Evolutionary conservation across 2,797 vertebrate genomes (phyloP).

Genomic region (Cottoperca gobio): DNA sequence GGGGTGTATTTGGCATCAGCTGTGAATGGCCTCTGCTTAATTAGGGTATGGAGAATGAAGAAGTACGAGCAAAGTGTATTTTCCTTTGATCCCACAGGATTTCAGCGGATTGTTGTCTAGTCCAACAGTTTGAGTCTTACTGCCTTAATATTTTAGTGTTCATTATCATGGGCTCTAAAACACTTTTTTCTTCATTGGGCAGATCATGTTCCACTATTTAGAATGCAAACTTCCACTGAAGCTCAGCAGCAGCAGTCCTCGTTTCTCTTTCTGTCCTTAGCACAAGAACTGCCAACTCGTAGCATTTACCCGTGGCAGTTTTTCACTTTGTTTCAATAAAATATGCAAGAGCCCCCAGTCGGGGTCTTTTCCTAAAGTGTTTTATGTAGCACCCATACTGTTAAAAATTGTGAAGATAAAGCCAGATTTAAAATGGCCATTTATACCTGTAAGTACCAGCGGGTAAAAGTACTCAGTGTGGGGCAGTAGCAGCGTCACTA

Average conservation of each 20-base stretch:
- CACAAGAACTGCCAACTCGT: too few relatives aligned
- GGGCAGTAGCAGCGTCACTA: too few relatives aligned
- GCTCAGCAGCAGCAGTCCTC: conserved; percentile 9
- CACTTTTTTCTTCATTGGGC: neutral
- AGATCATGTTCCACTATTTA: conserved; percentile 25
- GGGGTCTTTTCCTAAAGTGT: too few relatives aligned
- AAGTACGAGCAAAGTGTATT: conserved; percentile 34
- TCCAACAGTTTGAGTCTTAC: conserved; percentile 44
- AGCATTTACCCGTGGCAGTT: too few relatives aligned
- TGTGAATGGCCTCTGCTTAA: conserved; percentile 59
- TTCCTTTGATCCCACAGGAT: conserved; percentile 60
- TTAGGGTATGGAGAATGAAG: conserved; percentile 50
- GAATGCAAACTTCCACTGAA: conserved; percentile 3
- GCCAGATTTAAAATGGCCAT: too few relatives aligned
- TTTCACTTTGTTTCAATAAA: too few relatives aligned
- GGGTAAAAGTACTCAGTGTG: too few relatives aligned
- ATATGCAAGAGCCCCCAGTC: too few relatives aligned
- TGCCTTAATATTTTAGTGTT: conserved; percentile 45
- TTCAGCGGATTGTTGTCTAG: conserved; percentile 48
- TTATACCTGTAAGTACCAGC: too few relatives aligned
- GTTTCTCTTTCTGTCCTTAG: neutral
- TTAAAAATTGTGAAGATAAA: too few relatives aligned
- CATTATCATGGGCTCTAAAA: conserved; percentile 42
- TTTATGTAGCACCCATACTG: too few relatives aligned
- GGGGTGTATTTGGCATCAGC: conserved; percentile 42